Percentiles rank a stretch among this genome's conserved stretches.
Conservation (phyloP, 2,113 vertebrate species). For the Hyperopisus bebe region DNA sequence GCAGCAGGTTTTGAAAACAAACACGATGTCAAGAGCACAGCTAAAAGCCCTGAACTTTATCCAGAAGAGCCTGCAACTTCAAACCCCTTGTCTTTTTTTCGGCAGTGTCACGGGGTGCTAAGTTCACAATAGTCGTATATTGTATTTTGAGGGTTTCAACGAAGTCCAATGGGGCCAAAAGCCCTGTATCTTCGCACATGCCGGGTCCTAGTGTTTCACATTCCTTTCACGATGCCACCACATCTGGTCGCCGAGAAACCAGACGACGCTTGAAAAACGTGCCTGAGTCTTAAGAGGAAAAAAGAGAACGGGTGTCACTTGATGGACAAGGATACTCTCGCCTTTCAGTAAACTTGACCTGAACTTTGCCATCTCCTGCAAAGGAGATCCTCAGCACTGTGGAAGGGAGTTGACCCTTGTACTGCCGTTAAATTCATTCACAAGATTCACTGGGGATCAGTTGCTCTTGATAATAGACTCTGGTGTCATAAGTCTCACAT, state of each 20-base stretch:
- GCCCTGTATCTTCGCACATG: constrained; percentile 7
- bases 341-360: constrained; percentile 40
- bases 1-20: constrained; percentile 2
- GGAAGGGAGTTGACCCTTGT: constrained; percentile 49
- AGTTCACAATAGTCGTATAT: constrained; percentile 22
- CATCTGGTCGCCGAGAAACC: constrained; percentile 14
- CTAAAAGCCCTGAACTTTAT: not conserved
- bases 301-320: constrained; percentile 12
- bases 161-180: not conserved
- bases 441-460: constrained; percentile 34
- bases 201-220: not conserved
- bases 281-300: constrained; percentile 19
- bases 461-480: constrained; percentile 44
- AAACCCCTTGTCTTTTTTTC: not conserved
- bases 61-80: not conserved
- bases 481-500: constrained; percentile 44
- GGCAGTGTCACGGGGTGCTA: not conserved
- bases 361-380: constrained; percentile 38
- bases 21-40: not conserved
- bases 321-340: constrained; percentile 28
- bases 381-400: constrained; percentile 37
- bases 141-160: not conserved
- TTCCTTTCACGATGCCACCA: constrained; percentile 11
- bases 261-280: not conserved
- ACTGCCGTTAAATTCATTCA: constrained; percentile 31